A percentile compares a stretch with the other conserved stretches of the same genome.
phyloP scores from a whole-genome alignment of 2,113 vertebrate species.

The Hippolais icterina region DNA sequence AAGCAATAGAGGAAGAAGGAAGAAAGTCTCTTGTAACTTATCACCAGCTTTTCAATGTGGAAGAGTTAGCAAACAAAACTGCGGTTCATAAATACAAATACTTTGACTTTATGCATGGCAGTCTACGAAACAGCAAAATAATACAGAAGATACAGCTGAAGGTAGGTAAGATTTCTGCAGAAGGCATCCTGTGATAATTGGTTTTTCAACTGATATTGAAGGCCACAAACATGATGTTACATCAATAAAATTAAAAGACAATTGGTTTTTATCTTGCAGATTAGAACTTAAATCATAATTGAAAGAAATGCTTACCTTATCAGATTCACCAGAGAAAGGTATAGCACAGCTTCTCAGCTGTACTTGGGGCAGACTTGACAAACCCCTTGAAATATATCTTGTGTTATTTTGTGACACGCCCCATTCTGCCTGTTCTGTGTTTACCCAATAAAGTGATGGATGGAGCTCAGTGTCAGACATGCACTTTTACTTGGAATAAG shows the following conservation, averaged over 20 bases:
- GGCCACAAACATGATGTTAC: not conserved
- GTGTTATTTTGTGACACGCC: not conserved
- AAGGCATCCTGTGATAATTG: not conserved
- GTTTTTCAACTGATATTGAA: not conserved
- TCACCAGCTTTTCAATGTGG: not conserved
- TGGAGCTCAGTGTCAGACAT: not conserved
- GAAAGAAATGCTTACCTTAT: conserved; percentile 32
- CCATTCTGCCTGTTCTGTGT: not conserved
- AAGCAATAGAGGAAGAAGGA: not conserved
- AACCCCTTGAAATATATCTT: conserved; percentile 28
- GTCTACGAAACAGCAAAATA: not conserved
- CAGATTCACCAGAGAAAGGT: not conserved
- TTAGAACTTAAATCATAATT: not conserved
- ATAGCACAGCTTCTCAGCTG: conserved; percentile 21
- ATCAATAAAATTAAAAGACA: not conserved
- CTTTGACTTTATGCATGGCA: not conserved
- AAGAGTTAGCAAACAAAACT: not conserved
- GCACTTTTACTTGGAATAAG: not conserved
- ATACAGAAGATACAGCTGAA: not conserved
- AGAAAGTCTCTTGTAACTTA: not conserved
- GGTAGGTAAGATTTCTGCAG: not conserved
- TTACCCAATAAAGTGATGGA: conserved; percentile 15
- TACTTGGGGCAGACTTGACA: not conserved
- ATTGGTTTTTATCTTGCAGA: not conserved
- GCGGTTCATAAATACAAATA: not conserved